These are phyloP conservation scores for Notocelia uddmanniana DNA, from an alignment of 2,888 invertebrate species.

Conservation along the genomic window DNA sequence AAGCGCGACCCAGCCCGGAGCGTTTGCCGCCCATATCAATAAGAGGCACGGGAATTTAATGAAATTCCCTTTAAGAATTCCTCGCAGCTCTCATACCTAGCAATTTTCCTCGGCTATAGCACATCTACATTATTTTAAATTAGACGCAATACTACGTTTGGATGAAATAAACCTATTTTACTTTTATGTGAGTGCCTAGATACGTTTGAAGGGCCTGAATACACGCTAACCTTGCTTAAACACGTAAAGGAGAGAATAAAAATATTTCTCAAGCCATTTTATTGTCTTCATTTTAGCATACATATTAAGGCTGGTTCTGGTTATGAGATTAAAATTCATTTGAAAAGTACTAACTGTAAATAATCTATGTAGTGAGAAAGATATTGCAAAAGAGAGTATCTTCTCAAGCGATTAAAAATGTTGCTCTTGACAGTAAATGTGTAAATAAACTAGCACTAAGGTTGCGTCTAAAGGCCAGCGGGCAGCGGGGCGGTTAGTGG, in stretches of 20 bases:
- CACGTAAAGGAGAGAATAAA: constrained; percentile 12
- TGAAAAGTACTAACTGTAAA: no score
- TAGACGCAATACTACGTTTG: constrained; percentile 49
- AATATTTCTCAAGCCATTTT: background rate
- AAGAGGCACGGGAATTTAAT: constrained; percentile 66
- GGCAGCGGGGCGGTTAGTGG: no score
- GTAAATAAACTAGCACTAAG: no score
- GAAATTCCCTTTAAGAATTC: constrained; percentile 71
- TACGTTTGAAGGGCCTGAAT: constrained; percentile 20
- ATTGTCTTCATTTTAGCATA: background rate
- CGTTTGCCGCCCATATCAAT: constrained; percentile 80
- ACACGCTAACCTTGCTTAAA: constrained; percentile 36
- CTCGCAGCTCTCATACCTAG: constrained; percentile 65
- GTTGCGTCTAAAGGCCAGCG: no score
- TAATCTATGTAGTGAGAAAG: no score
- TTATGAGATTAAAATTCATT: no score
- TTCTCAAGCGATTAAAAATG: no score
- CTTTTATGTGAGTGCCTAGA: constrained; percentile 30
- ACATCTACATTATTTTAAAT: constrained; percentile 62
- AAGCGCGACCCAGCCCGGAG: constrained; percentile 76
- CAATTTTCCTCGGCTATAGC: constrained; percentile 59
- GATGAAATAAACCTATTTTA: constrained; percentile 42
- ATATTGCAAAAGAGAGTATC: no score
- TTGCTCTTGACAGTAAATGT: no score
- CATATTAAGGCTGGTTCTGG: background rate